Conservation (phyloP, 2,113 vertebrate species). For the Hiodon alosoides region DNA sequence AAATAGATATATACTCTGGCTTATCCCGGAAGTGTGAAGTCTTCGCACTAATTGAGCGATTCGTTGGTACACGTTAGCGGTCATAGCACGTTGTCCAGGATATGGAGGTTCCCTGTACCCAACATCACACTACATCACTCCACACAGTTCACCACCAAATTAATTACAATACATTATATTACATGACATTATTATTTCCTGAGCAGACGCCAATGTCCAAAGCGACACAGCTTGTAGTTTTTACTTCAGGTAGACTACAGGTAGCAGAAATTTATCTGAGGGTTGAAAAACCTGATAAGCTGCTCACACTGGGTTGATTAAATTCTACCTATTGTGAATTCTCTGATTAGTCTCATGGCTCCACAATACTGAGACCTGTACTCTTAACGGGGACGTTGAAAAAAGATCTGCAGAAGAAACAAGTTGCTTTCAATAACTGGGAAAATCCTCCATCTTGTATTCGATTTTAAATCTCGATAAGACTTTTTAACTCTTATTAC, state of each 20-base stretch:
- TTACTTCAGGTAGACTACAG: not conserved
- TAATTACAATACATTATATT: not conserved
- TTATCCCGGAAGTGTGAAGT: not conserved
- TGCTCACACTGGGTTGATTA: slow-evolving; percentile 17
- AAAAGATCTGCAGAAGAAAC: too few species aligned
- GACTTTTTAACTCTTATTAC: too few species aligned
- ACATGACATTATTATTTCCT: not conserved
- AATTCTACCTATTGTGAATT: slow-evolving; percentile 22
- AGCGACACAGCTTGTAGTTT: slow-evolving; percentile 4
- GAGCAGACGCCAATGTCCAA: too few species aligned
- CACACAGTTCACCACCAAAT: not conserved
- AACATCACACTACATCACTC: not conserved
- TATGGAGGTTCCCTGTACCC: not conserved
- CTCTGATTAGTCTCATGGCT: slow-evolving; percentile 18
- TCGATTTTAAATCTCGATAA: too few species aligned
- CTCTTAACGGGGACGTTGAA: slow-evolving; percentile 11
- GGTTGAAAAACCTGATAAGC: slow-evolving; percentile 18
- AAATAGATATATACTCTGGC: too few species aligned
- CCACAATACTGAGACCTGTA: slow-evolving; percentile 14
- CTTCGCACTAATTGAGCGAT: not conserved
- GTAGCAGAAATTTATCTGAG: slow-evolving; percentile 20
- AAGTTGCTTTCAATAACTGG: too few species aligned
- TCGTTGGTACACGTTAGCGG: not conserved
- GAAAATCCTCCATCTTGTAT: too few species aligned
- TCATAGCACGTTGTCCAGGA: not conserved